Evolutionary conservation across 2,888 invertebrate genomes (phyloP).

Genomic region (Tenthredo scrophulariae): DNA sequence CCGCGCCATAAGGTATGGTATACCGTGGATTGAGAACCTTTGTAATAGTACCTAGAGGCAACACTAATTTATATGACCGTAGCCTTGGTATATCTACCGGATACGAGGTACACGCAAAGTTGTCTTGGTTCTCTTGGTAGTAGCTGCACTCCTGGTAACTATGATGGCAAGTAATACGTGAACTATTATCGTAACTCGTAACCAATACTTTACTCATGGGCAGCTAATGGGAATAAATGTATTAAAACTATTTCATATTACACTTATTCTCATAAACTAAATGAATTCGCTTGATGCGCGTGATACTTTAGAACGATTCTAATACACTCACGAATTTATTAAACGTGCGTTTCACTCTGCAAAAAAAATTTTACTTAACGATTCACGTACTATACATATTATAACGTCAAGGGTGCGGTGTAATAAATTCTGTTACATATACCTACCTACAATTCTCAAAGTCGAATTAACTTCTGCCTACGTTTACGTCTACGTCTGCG

Average conservation of each 20-base stretch:
- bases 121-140: conserved; percentile 40
- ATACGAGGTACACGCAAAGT: conserved; percentile 51
- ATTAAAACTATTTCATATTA: not conserved
- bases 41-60: conserved; percentile 51
- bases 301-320: not conserved
- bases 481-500: not conserved
- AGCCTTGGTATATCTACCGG: conserved; percentile 54
- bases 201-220: conserved; percentile 44
- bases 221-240: conserved; percentile 27
- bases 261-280: not conserved
- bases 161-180: conserved; percentile 42
- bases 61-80: conserved; percentile 53
- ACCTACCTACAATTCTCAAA: not conserved
- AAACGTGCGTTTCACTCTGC: not conserved
- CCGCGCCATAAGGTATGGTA: not conserved
- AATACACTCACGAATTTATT: not conserved
- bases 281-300: not conserved
- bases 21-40: conserved; percentile 48
- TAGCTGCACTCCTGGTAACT: conserved; percentile 8
- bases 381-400: not conserved
- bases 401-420: not conserved
- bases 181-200: conserved; percentile 48
- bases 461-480: conserved; percentile 1
- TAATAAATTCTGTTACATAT: not conserved
- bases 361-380: not conserved